Percentiles rank a stretch among this genome's conserved stretches.
Evolutionary conservation across 2,113 vertebrate genomes (phyloP).

Genomic region (Arothron firmamentum): DNA sequence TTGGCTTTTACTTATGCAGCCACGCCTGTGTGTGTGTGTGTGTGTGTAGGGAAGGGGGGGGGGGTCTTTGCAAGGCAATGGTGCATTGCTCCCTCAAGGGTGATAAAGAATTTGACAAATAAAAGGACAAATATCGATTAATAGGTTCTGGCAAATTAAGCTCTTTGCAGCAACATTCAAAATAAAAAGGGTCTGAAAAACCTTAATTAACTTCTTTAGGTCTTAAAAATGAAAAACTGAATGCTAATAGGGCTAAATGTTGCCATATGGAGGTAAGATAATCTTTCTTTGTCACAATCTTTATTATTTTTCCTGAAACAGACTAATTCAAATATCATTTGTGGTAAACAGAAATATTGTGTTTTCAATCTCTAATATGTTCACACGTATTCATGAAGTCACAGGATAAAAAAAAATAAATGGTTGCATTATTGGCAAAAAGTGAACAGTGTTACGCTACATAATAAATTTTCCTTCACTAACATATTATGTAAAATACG

Average conservation of each 20-base stretch:
- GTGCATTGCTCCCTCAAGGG: conserved; percentile 1
- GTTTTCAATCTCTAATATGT: conserved; percentile 7
- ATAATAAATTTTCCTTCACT: conserved; percentile 61
- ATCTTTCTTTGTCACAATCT: conserved; percentile 28
- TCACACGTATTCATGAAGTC: conserved; percentile 30
- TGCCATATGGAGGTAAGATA: conserved; percentile 54
- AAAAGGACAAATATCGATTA: conserved; percentile 11
- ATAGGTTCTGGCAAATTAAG: background rate
- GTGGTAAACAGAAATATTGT: conserved; percentile 14
- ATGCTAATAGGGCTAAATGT: conserved; percentile 26
- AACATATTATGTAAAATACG: conserved; percentile 55
- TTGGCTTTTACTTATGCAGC: conserved; percentile 23
- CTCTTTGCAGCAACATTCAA: background rate
- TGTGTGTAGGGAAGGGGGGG: background rate
- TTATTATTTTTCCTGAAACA: background rate
- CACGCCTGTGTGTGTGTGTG: conserved; percentile 6
- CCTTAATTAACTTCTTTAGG: background rate
- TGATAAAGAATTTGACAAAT: background rate
- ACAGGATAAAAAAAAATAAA: conserved; percentile 42
- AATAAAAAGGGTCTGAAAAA: background rate
- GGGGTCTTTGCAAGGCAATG: conserved; percentile 17
- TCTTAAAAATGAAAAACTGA: too few species aligned
- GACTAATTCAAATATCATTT: conserved; percentile 19
- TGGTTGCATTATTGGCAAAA: conserved; percentile 9
- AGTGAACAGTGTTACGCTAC: conserved; percentile 29